Base-by-base conservation (phyloP, 2,797 vertebrate species). In the Tenualosa ilisha region DNA sequence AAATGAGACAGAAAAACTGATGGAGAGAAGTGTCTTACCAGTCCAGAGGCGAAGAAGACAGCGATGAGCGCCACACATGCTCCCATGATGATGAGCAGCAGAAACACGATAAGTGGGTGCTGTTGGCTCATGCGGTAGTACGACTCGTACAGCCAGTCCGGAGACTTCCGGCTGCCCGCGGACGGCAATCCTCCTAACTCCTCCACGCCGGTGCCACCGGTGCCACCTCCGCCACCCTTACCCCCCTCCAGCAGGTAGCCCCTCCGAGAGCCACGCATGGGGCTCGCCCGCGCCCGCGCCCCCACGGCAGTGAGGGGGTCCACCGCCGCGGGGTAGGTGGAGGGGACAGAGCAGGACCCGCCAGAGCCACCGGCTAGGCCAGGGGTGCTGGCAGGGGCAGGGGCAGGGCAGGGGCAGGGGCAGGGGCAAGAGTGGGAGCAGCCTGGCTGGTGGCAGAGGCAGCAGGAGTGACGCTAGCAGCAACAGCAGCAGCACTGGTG, bases 81-180 rank as follows among this genome's bases (percentile, higher is more conserved):
- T 94, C 97, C 98, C 96, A 98, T 99, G 91, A 99, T 96, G 93
- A 99, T 98, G 91, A 99, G 96, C 90, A 99, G 97, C 93, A 99
- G 94, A 92, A 99, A 99, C 91, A 98, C 97, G 94, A 99, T 97
- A 89, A 99, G 96, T 85, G 98, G 98, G 95, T 99, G 98, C 96
- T 99, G 98, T 94, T 99, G 98, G 98, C 97, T 99, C 97, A 99
- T 98, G 93, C 98, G 97, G 93, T 98, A 98, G 95, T 99, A 79
- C 79, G 96, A 98, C 96, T 98, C 97, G 51, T 99, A 99, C 12
- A 98, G 96, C 97, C 98, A 98, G 97, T 98, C 98, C 91, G 97
- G 96, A 90, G 96, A 95, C 93, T 96, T 97, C 92, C 93, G 92
- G 1, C 75, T 91, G 37, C 31, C 13, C 79, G 91, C 92, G 26